Percentiles rank a stretch among this genome's conserved stretches.
Evolutionary conservation across 2,888 invertebrate species (phyloP).

Genomic region (Cantharis lateralis): DNA sequence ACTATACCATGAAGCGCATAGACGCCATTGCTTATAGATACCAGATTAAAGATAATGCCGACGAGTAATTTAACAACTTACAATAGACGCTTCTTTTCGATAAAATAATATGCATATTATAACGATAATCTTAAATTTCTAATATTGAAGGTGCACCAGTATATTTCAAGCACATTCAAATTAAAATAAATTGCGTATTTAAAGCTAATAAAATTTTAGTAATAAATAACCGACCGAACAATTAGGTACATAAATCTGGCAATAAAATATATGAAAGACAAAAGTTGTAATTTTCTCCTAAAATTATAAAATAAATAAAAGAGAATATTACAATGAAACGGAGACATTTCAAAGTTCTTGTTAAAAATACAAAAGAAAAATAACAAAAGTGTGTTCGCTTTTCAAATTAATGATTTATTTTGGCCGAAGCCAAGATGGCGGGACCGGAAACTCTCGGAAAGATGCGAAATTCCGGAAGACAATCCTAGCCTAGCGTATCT

Average conservation of each 20-base stretch:
- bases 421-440: slow-evolving; percentile 41
- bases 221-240: slow-evolving; percentile 3
- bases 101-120: neutral
- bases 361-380: slow-evolving; percentile 33
- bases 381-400: slow-evolving; percentile 40
- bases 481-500: slow-evolving; percentile 23
- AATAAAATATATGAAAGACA: slow-evolving; percentile 8
- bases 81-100: neutral
- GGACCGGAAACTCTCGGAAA: slow-evolving; percentile 36
- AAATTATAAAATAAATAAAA: slow-evolving; percentile 38
- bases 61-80: slow-evolving; percentile 3
- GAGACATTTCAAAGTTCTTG: slow-evolving; percentile 39
- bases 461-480: slow-evolving; percentile 35
- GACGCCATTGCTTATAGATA: slow-evolving; percentile 30
- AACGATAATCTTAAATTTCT: neutral
- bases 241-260: neutral
- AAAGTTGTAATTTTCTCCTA: slow-evolving; percentile 19
- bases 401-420: slow-evolving; percentile 50
- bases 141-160: neutral
- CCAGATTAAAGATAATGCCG: slow-evolving; percentile 24
- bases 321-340: slow-evolving; percentile 33
- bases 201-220: neutral
- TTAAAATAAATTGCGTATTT: neutral
- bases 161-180: neutral
- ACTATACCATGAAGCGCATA: slow-evolving; percentile 18